phyloP scores from a whole-genome alignment of 2,888 invertebrate species.

The Caenorhabditis zanzibari region DNA sequence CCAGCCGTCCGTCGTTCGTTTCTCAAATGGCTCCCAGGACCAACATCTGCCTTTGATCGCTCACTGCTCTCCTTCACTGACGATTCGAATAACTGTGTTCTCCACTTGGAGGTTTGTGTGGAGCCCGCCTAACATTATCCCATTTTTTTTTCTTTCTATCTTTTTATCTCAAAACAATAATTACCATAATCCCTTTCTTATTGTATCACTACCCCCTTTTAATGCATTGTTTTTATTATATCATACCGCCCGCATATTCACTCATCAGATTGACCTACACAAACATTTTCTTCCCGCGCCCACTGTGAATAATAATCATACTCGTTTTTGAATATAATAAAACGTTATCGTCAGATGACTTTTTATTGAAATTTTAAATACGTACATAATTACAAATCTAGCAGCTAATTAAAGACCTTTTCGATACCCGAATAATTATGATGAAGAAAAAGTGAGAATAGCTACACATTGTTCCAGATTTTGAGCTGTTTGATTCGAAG shows the following conservation, averaged over 20 bases:
- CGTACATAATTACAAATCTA: conserved; percentile 22
- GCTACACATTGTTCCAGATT: conserved; percentile 26
- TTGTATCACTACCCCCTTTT: conserved; percentile 2
- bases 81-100: conserved; percentile 24
- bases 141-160: background rate
- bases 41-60: conserved; percentile 35
- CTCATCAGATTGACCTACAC: conserved; percentile 40
- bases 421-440: conserved; percentile 9
- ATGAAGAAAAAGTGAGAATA: background rate
- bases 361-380: conserved; percentile 11
- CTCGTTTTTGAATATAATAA: conserved; percentile 53
- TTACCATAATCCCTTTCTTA: conserved; percentile 24
- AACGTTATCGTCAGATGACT: conserved; percentile 40
- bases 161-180: conserved; percentile 39
- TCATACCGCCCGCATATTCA: background rate
- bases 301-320: conserved; percentile 60
- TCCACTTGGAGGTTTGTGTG: conserved; percentile 51
- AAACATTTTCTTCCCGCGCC: conserved; percentile 17
- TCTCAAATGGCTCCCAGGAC: conserved; percentile 36
- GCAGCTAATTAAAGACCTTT: background rate
- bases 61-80: conserved; percentile 50
- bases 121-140: conserved; percentile 36
- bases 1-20: conserved; percentile 27
- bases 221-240: conserved; percentile 35
- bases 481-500: conserved; percentile 9